Evolutionary conservation across 2,888 invertebrate species (phyloP).

Genomic region (Eupithecia pulchellata): DNA sequence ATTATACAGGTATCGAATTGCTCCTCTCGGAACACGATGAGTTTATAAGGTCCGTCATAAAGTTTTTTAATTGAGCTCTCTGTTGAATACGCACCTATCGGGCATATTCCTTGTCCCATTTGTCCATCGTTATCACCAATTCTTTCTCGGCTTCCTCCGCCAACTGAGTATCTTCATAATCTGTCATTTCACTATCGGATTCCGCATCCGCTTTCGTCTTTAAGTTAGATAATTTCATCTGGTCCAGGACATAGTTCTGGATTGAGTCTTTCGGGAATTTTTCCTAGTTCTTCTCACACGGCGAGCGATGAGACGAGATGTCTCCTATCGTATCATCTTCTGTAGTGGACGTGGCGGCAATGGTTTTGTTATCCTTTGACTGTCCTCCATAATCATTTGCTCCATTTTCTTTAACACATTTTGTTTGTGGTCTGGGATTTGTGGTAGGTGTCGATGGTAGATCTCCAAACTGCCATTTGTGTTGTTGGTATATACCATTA

Average conservation of each 20-base stretch:
- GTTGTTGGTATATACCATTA: no score
- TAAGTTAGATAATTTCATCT: background rate
- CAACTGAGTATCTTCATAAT: background rate
- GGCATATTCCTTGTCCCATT: background rate
- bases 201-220: conserved; percentile 2
- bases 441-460: no score
- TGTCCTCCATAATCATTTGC: no score
- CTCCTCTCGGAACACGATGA: conserved; percentile 3
- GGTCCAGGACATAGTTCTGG: conserved; percentile 1
- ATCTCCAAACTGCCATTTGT: no score
- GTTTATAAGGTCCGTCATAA: background rate
- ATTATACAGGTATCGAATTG: background rate
- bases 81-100: background rate
- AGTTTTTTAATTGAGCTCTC: background rate
- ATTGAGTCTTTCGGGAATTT: background rate
- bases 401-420: no score
- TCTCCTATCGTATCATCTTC: background rate
- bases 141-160: background rate
- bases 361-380: background rate
- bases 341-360: background rate
- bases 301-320: no score
- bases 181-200: background rate
- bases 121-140: background rate
- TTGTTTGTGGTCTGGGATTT: no score
- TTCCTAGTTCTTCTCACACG: background rate